Percentiles rank a stretch among this genome's conserved stretches.
Conservation (phyloP, 2,797 vertebrate species). For the Spheniscus humboldti region DNA sequence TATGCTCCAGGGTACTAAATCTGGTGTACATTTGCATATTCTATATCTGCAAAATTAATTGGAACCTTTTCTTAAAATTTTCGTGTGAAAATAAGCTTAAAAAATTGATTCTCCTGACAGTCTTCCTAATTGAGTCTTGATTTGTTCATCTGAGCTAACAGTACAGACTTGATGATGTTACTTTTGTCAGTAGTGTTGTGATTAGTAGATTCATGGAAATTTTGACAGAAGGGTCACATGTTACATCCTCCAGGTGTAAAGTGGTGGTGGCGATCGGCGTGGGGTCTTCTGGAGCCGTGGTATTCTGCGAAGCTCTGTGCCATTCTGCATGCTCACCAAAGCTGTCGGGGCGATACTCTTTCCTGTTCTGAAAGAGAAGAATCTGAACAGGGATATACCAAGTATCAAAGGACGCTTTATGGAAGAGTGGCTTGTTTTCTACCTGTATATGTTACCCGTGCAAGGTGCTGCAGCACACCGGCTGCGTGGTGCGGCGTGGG, state of each 20-base stretch:
- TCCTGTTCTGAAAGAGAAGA: background rate
- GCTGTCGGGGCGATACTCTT: accelerated
- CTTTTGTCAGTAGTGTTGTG: background rate
- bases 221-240: background rate
- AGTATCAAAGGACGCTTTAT: background rate
- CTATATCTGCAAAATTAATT: background rate
- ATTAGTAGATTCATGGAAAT: background rate
- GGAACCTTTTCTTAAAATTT: background rate
- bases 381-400: background rate
- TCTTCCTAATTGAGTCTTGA: background rate
- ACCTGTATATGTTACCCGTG: accelerated
- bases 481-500: accelerated
- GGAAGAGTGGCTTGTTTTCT: background rate
- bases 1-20: background rate
- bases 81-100: background rate
- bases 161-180: background rate
- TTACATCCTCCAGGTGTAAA: background rate
- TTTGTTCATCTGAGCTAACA: background rate
- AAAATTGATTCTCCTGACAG: background rate
- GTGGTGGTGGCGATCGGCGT: accelerated
- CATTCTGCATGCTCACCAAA: background rate
- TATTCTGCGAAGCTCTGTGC: background rate
- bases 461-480: accelerated
- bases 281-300: accelerated
- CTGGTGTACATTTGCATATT: background rate